Conservation (phyloP, 2,113 vertebrate species). For the Cyphomyrus discorhynchus region DNA sequence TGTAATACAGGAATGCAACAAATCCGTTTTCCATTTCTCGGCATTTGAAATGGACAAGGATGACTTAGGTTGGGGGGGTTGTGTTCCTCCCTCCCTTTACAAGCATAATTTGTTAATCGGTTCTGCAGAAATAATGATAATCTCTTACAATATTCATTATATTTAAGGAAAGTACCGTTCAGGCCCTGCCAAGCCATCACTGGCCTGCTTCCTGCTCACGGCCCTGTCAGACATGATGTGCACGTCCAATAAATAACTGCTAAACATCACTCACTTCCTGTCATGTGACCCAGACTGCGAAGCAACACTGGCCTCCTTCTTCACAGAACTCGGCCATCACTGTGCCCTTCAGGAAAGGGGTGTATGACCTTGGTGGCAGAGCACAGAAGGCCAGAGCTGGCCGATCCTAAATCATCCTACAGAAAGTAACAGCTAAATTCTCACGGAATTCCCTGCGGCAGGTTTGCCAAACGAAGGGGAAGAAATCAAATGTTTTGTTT, state of each 20-base stretch:
- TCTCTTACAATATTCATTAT: constrained; percentile 37
- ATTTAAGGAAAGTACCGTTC: constrained; percentile 36
- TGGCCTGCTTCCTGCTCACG: constrained; percentile 38
- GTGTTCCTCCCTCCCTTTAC: constrained; percentile 15
- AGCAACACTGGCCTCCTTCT: constrained; percentile 17
- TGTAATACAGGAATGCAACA: not conserved
- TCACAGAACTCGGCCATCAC: not conserved
- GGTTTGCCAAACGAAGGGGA: not conserved
- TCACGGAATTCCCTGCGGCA: not conserved
- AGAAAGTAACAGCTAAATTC: not conserved
- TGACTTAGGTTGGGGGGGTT: constrained; percentile 30
- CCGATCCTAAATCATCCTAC: not conserved
- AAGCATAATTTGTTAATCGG: constrained; percentile 3
- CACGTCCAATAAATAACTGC: constrained; percentile 39
- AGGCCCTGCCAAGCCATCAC: constrained; percentile 40
- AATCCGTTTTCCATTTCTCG: not conserved
- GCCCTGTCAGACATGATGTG: constrained; percentile 36
- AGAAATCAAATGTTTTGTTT: not conserved
- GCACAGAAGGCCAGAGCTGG: not conserved
- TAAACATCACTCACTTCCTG: constrained; percentile 39
- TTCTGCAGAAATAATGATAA: constrained; percentile 32
- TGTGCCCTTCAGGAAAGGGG: not conserved
- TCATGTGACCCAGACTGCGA: constrained; percentile 36
- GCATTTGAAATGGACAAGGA: constrained; percentile 7
- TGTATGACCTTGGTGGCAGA: not conserved